Evolutionary conservation across 2,888 invertebrate species (phyloP).

Genomic region (Ochropleura plecta): DNA sequence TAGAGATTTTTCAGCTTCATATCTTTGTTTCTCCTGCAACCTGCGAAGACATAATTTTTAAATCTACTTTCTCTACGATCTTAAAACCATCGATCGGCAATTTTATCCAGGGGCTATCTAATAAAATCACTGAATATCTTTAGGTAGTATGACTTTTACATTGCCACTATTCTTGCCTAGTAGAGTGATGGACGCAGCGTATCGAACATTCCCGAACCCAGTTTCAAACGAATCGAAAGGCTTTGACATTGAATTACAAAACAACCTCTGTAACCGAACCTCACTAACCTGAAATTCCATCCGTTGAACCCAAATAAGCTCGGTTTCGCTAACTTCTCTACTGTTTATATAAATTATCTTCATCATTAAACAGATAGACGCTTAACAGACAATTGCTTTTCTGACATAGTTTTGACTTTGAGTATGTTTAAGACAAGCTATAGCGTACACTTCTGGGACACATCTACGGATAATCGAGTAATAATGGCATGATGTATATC

Average conservation of each 20-base stretch:
- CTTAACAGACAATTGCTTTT: conserved; percentile 16
- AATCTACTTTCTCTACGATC: no score
- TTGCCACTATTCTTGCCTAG: background rate
- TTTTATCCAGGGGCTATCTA: no score
- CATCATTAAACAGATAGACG: conserved; percentile 4
- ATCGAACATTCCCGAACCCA: background rate
- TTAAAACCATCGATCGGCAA: no score
- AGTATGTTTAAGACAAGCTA: background rate
- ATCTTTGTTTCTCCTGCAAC: no score
- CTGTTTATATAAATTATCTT: background rate
- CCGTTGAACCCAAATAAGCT: background rate
- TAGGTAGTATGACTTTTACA: no score
- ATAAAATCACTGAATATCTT: no score
- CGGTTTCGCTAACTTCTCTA: background rate
- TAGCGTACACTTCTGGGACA: no score
- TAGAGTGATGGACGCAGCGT: background rate
- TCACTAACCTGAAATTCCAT: background rate
- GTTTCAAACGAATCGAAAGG: background rate
- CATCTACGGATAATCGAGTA: no score
- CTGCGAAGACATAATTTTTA: no score
- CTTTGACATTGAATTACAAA: background rate
- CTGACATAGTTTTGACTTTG: background rate
- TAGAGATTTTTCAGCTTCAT: no score
- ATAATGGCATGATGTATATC: no score
- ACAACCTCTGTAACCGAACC: background rate